Base-by-base conservation (phyloP, 1,140 invertebrate genomes). In the Pristionchus pacificus region DNA sequence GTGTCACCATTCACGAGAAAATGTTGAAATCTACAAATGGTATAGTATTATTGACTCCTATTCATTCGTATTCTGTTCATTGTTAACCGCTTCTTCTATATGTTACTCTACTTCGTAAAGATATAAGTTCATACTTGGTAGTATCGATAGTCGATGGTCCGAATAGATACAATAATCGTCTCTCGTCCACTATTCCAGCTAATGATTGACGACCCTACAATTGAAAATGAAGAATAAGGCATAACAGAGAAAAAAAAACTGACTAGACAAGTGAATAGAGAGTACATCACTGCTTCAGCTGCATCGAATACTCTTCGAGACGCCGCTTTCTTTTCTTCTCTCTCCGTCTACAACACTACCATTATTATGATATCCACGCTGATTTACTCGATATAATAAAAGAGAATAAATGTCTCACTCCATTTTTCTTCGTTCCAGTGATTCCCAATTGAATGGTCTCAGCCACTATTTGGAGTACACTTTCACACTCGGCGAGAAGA, bases 361-460 rank as follows among this genome's bases (percentile, higher is more conserved):
- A 49, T 49, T 49, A n/a, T 24, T 15, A 49, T 49, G 38, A 49
- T n/a, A n/a, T n/a, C n/a, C n/a, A n/a, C n/a, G n/a, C n/a, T n/a
- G n/a, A n/a, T n/a, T n/a, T n/a, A n/a, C n/a, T n/a, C n/a, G n/a
- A n/a, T n/a, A n/a, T n/a, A n/a, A n/a, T n/a, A n/a, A n/a, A n/a
- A n/a, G n/a, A n/a, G n/a, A n/a, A n/a, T n/a, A n/a, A n/a, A n/a
- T 33, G 32, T 29, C 13, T 49, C 27, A 80, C 88, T 85, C 89
- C 86, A 55, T 89, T 89, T 85, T 95, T 63, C 60, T 73, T 97
- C 1, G 92, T 91, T 13, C 96, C 96, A 0, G 95, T 97, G 60
- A 98, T 93, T 69, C 96, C 96, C 6, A 98, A 88, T 85, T 99
- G 96, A 1, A 97, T 92, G 0, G 97, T 94, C 86, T 98, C 93